These are phyloP conservation scores for Caenorhabditis sp. DNA, from an alignment of 2,888 invertebrate species.

Conservation along the genomic window DNA sequence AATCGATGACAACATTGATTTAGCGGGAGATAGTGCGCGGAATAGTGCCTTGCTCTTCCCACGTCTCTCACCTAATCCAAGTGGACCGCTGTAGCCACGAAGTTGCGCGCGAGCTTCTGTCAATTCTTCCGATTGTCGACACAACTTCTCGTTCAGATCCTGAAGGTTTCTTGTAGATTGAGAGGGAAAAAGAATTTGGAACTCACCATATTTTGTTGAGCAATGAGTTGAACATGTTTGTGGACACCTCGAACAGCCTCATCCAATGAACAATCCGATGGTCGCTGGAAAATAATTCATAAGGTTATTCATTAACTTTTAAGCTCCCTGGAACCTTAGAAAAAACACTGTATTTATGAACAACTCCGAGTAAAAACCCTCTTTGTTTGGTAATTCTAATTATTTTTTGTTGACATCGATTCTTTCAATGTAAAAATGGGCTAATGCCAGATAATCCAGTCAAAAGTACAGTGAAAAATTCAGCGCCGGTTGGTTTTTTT, in stretches of 20 bases:
- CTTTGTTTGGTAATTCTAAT: too few species aligned
- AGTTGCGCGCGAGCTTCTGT: conserved; percentile 60
- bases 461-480: too few species aligned
- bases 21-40: conserved; percentile 21
- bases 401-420: too few species aligned
- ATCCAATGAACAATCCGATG: conserved; percentile 52
- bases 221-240: conserved; percentile 47
- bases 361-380: too few species aligned
- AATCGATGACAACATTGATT: conserved; percentile 41
- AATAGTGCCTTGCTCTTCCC: background rate
- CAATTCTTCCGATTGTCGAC: conserved; percentile 61
- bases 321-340: too few species aligned
- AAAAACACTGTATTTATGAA: too few species aligned
- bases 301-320: too few species aligned
- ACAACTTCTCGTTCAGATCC: conserved; percentile 62
- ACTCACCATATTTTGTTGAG: conserved; percentile 56
- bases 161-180: conserved; percentile 13
- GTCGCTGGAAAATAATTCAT: conserved; percentile 40
- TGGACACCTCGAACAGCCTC: conserved; percentile 47
- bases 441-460: too few species aligned
- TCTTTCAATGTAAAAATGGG: too few species aligned
- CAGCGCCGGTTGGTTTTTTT: too few species aligned
- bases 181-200: background rate
- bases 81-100: conserved; percentile 56
- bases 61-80: conserved; percentile 43